These are phyloP conservation scores for Aromia moschata DNA, from an alignment of 2,888 invertebrate species.

Conservation along the genomic window DNA sequence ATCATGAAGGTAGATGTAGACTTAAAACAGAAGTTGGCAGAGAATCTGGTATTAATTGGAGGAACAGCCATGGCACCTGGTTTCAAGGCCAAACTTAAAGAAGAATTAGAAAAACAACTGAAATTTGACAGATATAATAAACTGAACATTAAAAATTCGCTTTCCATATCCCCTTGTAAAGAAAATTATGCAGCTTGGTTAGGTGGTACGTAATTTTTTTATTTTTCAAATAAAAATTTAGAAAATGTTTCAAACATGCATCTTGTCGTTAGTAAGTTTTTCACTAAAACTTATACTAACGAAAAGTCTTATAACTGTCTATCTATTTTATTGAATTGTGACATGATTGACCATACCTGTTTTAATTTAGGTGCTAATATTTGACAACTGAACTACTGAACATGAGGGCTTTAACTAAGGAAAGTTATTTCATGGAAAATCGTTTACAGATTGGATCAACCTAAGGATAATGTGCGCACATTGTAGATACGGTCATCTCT, in stretches of 20 bases:
- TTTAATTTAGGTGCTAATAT: conserved; percentile 72
- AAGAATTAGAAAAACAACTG: conserved; percentile 78
- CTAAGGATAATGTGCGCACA: conserved; percentile 68
- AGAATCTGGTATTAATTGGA: conserved; percentile 87
- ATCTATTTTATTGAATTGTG: background rate
- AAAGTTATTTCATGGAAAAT: conserved; percentile 75
- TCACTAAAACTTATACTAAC: no score
- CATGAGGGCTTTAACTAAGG: conserved; percentile 77
- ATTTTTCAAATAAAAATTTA: no score
- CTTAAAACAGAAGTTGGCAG: conserved; percentile 78
- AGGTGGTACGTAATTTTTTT: conserved; percentile 68
- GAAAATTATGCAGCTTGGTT: conserved; percentile 88
- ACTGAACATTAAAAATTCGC: conserved; percentile 74
- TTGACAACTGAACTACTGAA: conserved; percentile 79
- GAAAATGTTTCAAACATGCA: no score
- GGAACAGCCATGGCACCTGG: conserved; percentile 88
- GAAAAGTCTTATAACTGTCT: no score
- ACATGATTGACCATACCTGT: background rate
- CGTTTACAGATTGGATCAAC: conserved; percentile 84
- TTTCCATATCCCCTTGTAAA: conserved; percentile 84
- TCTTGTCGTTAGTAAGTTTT: no score
- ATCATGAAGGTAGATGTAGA: conserved; percentile 86
- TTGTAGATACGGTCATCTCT: no score
- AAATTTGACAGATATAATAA: conserved; percentile 70
- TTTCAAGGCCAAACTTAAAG: conserved; percentile 79